Evolutionary conservation across 2,888 invertebrate genomes (phyloP), one percentile per base, ranked within the genome.

Genomic region (Perdita meconis): DNA sequence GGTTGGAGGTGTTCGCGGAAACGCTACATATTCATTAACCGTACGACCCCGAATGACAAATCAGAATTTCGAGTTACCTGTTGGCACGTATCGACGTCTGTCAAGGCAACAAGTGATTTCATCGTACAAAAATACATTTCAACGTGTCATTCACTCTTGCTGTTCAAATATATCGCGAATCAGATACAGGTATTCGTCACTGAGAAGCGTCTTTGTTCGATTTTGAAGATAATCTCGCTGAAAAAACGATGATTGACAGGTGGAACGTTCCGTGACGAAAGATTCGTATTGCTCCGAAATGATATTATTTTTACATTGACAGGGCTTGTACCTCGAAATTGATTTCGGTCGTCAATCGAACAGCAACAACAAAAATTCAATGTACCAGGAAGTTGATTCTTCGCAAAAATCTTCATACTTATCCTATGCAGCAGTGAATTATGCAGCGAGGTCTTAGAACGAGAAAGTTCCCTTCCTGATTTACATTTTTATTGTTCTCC

Each of bases 21-120:
- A 50, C 53, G 53, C 44, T 80, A 61, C 71, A 77, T 82, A 81
- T 82, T 82, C 82, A 81, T 79, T 55, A 59, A 51, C 38, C 22
- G 53, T 19, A 59, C 26, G 19, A 47, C 19, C 57, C n/a, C 26
- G 63, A 55, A 66, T 78, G 64, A 30, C 69, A 56, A 42, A 68
- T 36, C 50, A 50, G 57, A 70, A 66, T 60, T 63, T 64, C 47
- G 38, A 59, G 40, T 22, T 5, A 44, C 19, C 56, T 10, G 64
- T 71, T 71, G 53, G 53, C 40, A 56, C 50, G 59, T 16, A 30
- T 34, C 57, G n/a, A 36, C 40, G 47, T 12, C 66, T 30, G 79
- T 30, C 56, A 26, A 30, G 26, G 24, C 59, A 34, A 22, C 65
- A 53, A 44, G 57, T 61, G 79, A 73, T 74, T 74, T 67, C 67